These are phyloP conservation scores for Andrena chrysosceles DNA, from an alignment of 2,888 invertebrate genomes.

Conservation along the genomic window DNA sequence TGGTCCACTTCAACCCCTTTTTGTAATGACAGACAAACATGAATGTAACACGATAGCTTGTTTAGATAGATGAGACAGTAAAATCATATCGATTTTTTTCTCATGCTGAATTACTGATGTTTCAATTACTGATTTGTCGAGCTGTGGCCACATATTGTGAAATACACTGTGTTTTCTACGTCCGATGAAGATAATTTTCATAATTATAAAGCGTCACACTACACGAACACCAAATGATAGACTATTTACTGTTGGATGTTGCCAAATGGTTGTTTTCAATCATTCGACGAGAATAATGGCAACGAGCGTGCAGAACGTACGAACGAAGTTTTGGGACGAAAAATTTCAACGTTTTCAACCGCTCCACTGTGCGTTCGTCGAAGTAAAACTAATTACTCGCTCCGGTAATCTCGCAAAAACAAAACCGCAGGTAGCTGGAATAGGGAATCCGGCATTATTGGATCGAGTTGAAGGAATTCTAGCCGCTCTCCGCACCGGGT, in stretches of 20 bases:
- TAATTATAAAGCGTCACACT: not conserved
- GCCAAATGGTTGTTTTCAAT: slow-evolving; percentile 12
- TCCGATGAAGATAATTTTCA: too few relatives aligned
- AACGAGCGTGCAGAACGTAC: not conserved
- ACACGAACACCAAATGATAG: not conserved
- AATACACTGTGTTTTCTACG: too few relatives aligned
- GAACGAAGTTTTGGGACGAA: not conserved
- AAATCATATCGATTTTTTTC: too few relatives aligned
- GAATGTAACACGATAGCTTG: too few relatives aligned
- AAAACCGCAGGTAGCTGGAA: not conserved
- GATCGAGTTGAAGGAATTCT: slow-evolving; percentile 16
- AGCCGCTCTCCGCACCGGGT: not conserved
- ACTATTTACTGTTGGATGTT: not conserved
- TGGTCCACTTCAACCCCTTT: too few relatives aligned
- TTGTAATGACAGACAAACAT: too few relatives aligned
- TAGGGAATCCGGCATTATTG: slow-evolving; percentile 22
- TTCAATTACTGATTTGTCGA: too few relatives aligned
- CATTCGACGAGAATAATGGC: slow-evolving; percentile 2
- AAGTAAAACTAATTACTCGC: slow-evolving; percentile 36
- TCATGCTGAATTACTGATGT: too few relatives aligned
- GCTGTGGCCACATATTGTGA: too few relatives aligned
- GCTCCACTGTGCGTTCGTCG: not conserved
- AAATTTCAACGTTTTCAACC: slow-evolving; percentile 14
- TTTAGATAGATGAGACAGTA: too few relatives aligned
- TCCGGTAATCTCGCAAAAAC: slow-evolving; percentile 25